Evolutionary conservation across 2,888 invertebrate genomes (phyloP).

Genomic region (Cremastobaeus sp.): DNA sequence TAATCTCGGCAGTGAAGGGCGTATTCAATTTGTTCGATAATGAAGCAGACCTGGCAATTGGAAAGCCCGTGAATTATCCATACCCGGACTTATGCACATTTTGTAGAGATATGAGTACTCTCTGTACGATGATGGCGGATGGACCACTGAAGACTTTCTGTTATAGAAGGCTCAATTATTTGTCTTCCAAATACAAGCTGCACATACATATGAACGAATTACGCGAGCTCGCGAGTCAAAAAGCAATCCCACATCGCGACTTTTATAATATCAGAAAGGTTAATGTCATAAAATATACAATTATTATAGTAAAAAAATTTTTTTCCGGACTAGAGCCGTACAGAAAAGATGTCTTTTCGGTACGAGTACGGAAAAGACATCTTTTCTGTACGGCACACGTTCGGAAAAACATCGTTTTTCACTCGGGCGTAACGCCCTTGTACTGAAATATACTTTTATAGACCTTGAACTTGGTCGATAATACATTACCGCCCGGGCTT

Average conservation of each 20-base stretch:
- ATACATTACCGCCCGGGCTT: no score
- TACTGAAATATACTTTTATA: no score
- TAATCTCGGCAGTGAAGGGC: conserved; percentile 86
- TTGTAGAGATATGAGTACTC: conserved; percentile 91
- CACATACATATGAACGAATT: conserved; percentile 97
- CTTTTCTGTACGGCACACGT: no score
- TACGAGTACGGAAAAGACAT: no score
- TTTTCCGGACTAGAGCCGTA: no score
- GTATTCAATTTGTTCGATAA: conserved; percentile 89
- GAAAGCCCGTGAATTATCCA: conserved; percentile 83
- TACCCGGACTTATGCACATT: conserved; percentile 89
- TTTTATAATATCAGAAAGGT: conserved; percentile 98
- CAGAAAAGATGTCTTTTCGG: no score
- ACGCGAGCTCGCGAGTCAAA: conserved; percentile 96
- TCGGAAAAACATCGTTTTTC: no score
- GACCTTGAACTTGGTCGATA: no score
- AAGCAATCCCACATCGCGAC: conserved; percentile 97
- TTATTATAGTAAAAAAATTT: no score
- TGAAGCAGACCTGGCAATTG: conserved; percentile 80
- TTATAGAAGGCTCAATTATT: conserved; percentile 96
- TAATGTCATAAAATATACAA: no score
- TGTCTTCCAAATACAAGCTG: conserved; percentile 97
- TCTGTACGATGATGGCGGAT: conserved; percentile 98
- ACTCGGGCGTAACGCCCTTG: no score
- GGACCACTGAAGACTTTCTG: conserved; percentile 99